Evolutionary conservation across 2,797 vertebrate genomes (phyloP).

Genomic region (Enteromius thamalakanensis): DNA sequence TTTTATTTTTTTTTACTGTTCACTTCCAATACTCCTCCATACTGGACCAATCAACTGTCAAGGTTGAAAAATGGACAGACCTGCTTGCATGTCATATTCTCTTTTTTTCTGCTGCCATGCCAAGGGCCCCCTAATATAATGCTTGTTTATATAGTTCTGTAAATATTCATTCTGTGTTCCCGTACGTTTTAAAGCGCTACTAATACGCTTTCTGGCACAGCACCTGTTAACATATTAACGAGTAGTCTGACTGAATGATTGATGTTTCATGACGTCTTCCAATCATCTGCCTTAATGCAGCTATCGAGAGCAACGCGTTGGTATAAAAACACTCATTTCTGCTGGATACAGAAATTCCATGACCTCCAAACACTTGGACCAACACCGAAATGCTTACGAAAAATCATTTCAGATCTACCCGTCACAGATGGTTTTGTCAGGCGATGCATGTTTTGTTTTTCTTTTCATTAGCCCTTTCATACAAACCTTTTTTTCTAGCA

Average conservation of each 20-base stretch:
- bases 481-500: not conserved
- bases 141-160: conserved; percentile 50
- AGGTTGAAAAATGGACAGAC: conserved; percentile 33
- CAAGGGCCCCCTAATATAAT: conserved; percentile 37
- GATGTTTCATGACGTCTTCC: conserved; percentile 46
- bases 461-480: not conserved
- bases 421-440: not conserved
- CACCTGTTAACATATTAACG: conserved; percentile 43
- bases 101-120: conserved; percentile 52
- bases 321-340: conserved; percentile 67
- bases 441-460: not conserved
- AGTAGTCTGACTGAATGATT: conserved; percentile 27
- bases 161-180: conserved; percentile 31
- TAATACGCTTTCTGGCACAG: conserved; percentile 48
- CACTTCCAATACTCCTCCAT: conserved; percentile 52
- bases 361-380: conserved; percentile 63
- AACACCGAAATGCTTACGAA: conserved; percentile 53
- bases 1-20: not conserved
- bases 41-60: conserved; percentile 57
- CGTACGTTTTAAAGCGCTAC: conserved; percentile 36
- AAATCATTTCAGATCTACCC: conserved; percentile 25
- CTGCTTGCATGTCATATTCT: conserved; percentile 24
- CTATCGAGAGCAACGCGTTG: conserved; percentile 24
- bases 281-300: conserved; percentile 50
- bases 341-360: conserved; percentile 78